Conservation (phyloP, 2,797 vertebrate genomes). For the Mormyrus proboscirostris region DNA sequence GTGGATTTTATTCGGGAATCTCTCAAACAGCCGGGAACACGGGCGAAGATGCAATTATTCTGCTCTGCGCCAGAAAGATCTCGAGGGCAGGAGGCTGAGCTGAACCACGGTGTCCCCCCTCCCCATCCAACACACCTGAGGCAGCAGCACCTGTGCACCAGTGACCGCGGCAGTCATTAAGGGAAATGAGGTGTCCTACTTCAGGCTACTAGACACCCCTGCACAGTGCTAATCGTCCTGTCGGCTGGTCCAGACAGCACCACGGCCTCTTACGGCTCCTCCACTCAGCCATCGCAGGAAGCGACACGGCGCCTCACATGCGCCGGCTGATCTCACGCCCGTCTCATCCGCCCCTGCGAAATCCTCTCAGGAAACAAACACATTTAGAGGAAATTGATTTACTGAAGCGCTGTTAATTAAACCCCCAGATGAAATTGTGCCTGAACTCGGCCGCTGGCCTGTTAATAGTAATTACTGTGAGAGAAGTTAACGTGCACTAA, state of each 20-base stretch:
- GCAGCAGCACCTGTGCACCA: not conserved
- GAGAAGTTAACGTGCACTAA: slow-evolving; percentile 4
- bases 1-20: not conserved
- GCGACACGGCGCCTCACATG: not conserved
- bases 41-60: not conserved
- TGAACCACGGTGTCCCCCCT: not conserved
- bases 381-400: not conserved
- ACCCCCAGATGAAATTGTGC: slow-evolving; percentile 3
- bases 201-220: not conserved
- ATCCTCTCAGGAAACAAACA: not conserved
- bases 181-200: not conserved
- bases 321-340: not conserved
- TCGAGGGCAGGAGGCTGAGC: not conserved
- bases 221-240: not conserved
- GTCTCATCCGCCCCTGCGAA: not conserved
- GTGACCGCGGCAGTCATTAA: not conserved
- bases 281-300: not conserved
- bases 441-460: not conserved
- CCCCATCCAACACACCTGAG: not conserved
- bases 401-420: slow-evolving; percentile 5
- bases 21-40: not conserved
- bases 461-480: slow-evolving; percentile 3
- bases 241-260: not conserved
- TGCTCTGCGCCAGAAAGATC: not conserved
- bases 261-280: not conserved